These are phyloP conservation scores for Eristalis tenax DNA, from an alignment of 2,888 invertebrate species.

Conservation along the genomic window DNA sequence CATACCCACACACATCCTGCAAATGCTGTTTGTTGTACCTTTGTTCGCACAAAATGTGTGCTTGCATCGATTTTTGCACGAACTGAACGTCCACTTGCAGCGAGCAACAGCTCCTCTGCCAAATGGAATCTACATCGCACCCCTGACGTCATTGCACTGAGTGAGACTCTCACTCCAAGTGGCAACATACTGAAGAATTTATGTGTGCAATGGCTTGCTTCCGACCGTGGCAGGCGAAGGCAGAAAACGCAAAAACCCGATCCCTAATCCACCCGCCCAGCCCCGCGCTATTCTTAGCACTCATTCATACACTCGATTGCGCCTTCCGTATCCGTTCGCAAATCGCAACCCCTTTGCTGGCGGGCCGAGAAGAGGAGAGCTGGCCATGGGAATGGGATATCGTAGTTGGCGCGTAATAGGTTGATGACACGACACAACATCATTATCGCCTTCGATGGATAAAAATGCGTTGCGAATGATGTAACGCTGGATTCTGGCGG, in stretches of 20 bases:
- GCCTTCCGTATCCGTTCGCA: background rate
- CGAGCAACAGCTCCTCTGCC: background rate
- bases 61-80: background rate
- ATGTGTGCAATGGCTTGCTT: background rate
- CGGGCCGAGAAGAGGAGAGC: no score
- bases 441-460: slow-evolving; percentile 27
- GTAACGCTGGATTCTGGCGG: slow-evolving; percentile 32
- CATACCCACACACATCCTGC: background rate
- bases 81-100: background rate
- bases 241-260: background rate
- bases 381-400: background rate
- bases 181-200: background rate
- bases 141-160: background rate
- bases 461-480: slow-evolving; percentile 42
- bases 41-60: background rate
- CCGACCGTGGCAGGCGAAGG: background rate
- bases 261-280: background rate
- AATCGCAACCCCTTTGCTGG: background rate
- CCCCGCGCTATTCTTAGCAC: background rate
- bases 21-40: background rate
- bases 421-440: slow-evolving; percentile 60
- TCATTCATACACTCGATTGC: background rate
- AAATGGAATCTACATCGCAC: background rate
- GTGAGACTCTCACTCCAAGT: background rate
- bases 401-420: slow-evolving; percentile 47